Evolutionary conservation across 2,888 invertebrate species (phyloP).

Genomic region (Mylabris sibirica): DNA sequence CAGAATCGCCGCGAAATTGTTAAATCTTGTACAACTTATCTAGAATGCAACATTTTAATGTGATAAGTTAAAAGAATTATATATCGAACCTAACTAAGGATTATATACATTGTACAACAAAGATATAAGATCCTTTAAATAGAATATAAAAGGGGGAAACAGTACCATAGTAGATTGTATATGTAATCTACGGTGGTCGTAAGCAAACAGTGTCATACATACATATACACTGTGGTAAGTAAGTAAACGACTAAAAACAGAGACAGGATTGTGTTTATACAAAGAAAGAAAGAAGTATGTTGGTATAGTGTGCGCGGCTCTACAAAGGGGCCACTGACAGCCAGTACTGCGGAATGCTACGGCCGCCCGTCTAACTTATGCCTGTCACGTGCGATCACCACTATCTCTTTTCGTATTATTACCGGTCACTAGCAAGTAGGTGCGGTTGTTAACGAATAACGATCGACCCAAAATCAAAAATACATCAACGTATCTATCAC

Average conservation of each 20-base stretch:
- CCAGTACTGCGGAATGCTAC: slow-evolving; percentile 54
- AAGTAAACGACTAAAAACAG: background rate
- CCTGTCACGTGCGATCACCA: slow-evolving; percentile 59
- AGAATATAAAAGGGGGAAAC: slow-evolving; percentile 3
- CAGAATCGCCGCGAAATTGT: background rate
- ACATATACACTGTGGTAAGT: background rate
- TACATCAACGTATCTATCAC: background rate
- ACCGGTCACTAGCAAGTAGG: slow-evolving; percentile 47
- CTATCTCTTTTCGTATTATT: slow-evolving; percentile 40
- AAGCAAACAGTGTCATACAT: slow-evolving; percentile 35
- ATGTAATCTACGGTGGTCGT: slow-evolving; percentile 25
- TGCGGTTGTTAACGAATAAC: slow-evolving; percentile 38
- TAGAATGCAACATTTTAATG: background rate
- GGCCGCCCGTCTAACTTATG: slow-evolving; percentile 58
- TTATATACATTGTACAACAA: background rate
- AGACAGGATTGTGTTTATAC: background rate
- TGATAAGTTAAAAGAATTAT: slow-evolving; percentile 6
- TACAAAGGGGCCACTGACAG: slow-evolving; percentile 56
- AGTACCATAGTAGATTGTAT: no score
- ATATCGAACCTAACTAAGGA: background rate
- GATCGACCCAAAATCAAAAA: background rate
- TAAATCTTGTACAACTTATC: slow-evolving; percentile 8
- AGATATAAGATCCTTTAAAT: background rate
- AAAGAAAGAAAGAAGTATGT: slow-evolving; percentile 10
- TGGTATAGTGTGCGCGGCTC: slow-evolving; percentile 44